Evolutionary conservation across 2,888 invertebrate genomes (phyloP), one percentile per base, ranked within the genome.

Genomic region (Amiota communis): DNA sequence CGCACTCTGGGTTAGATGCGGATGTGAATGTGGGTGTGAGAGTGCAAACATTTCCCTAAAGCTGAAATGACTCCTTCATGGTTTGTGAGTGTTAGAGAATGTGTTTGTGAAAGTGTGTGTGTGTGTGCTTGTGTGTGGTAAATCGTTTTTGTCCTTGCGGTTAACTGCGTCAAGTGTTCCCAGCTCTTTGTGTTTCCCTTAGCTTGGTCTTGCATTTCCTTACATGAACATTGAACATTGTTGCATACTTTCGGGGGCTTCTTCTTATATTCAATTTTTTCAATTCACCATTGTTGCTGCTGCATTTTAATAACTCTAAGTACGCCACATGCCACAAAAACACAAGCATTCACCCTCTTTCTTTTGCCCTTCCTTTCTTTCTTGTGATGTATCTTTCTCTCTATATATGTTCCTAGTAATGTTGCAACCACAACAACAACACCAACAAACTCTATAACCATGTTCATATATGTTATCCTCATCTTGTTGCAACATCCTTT

Each of bases 261-360:
- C 36, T 13, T 64, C 51, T 64, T 68, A 20, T 72, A 72, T 65
- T 73, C 69, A 67, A 77, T 79, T 74, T 75, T 75, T 69, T 65
- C 36, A 6, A 36, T 36, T 36, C 36, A 36, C 36, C 36, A 36
- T 36, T 79, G 72, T 71, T 75, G 67, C 73, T 76, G 75, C 72
- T 79, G 77, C 68, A 64, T 78, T 83, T 83, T 82, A 82, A 86
- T 83, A 84, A 78, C 76, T 80, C 73, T 77, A 80, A 83, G 84
- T 83, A 83, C 76, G 78, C 75, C 77, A 83, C 80, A 81, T 80
- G 76, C 76, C 77, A 68, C 76, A 75, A 8, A 59, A 77, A 76
- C 13, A 75, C 76, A 75, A 71, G 53, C 12, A 17, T 9, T 13
- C 17, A 68, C 63, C 73, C 53, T 53, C 53, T 15, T 11, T 12